Evolutionary conservation across 2,113 vertebrate genomes (phyloP), one percentile per base, ranked within the genome.

Genomic region (Alligator mississippiensis): DNA sequence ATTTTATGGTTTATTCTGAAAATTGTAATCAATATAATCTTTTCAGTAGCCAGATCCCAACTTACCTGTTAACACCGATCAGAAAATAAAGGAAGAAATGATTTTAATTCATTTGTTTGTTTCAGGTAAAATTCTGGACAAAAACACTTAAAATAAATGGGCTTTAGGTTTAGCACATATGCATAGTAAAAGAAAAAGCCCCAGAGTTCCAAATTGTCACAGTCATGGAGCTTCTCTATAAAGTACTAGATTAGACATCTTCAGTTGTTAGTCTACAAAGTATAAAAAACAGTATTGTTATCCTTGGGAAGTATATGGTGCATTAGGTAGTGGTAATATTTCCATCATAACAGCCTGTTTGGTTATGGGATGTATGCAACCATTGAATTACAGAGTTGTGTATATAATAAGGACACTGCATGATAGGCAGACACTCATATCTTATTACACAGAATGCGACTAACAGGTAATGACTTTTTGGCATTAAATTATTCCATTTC

Each of bases 291-390:
- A 60, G 28, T 16, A 28, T 22, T 3, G 4, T 5, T 84, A 60
- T 75, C 18, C 28, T 18, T 79, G 59, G 63, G 55, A 76, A 83
- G 3, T 57, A 4, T 54, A 24, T 24, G 1, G 1, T 0, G 4
- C 93, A 21, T 76, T 30, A 27, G 25, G 1, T 9, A 30, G 3
- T 2, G 28, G 27, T n/a, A n/a, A 22, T 7, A 0, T 13, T 59
- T 60, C 66, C 74, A 72, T 0, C 3, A 1, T 4, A 3, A 8
- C 47, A 30, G 1, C 28, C 13, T 60, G 54, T 1, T 3, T 68
- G 19, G 30, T 34, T 8, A 0, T 0, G 3, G 0, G 2, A 17
- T 1, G 3, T 7, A 25, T 68, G 59, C 81, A 78, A 2, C 81
- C 62, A 74, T 84, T 90, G 34, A 4, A 58, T 72, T n/a, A 80